Conservation (phyloP, 2,888 invertebrate genomes). For the Epirrhoe tristata region DNA sequence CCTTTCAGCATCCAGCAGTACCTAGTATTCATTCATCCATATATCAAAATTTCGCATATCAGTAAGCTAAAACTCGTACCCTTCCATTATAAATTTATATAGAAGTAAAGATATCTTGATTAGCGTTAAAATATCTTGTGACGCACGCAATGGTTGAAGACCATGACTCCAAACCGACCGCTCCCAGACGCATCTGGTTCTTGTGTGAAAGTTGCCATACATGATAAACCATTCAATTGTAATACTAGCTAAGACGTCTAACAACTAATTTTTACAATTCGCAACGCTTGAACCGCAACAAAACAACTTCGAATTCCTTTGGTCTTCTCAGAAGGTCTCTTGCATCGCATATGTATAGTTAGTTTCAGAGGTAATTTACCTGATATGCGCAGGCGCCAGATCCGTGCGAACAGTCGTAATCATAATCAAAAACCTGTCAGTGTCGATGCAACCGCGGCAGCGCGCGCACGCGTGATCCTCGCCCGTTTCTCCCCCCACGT, state of each 20-base stretch:
- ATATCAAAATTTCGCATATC: no score
- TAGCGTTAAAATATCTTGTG: constrained; percentile 11
- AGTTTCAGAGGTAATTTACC: constrained; percentile 75
- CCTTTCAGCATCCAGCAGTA: no score
- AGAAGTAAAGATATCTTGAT: constrained; percentile 6
- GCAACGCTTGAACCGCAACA: constrained; percentile 38
- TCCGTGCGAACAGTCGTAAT: constrained; percentile 33
- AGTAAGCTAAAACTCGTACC: no score
- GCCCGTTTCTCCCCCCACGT: constrained; percentile 58
- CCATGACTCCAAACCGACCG: constrained; percentile 24
- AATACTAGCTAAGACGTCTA: neutral
- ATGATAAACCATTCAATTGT: constrained; percentile 13
- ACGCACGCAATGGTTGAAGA: constrained; percentile 27
- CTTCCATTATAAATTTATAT: no score
- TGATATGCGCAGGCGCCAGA: constrained; percentile 66
- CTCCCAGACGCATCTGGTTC: constrained; percentile 14
- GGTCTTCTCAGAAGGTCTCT: constrained; percentile 53
- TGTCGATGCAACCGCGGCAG: constrained; percentile 62
- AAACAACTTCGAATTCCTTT: constrained; percentile 47
- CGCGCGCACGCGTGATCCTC: constrained; percentile 56
- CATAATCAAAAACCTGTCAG: constrained; percentile 53
- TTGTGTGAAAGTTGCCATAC: constrained; percentile 25
- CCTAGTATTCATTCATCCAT: no score
- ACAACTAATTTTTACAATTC: constrained; percentile 26
- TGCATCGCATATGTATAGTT: constrained; percentile 53